Base-by-base conservation (phyloP, 2,113 vertebrate genomes). In the Maccullochella peelii region DNA sequence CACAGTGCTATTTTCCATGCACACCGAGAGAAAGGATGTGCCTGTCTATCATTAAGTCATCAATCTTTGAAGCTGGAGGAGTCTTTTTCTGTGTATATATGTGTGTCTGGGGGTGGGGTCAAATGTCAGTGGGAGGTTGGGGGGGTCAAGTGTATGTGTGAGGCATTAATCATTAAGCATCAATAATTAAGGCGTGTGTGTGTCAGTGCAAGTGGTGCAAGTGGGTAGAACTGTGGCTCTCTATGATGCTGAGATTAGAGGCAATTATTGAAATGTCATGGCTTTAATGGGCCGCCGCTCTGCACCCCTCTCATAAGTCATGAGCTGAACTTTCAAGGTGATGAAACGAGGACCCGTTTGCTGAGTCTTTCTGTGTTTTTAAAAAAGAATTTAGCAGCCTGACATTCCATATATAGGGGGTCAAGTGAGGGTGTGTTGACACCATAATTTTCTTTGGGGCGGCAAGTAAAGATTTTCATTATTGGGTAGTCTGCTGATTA, bases 251-350 rank as follows among this genome's bases (percentile, higher is more conserved):
- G 85, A 83, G 86, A 93, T 92, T 90, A 90, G 80, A 92, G 87
- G 90, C 89, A 92, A 89, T 93, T 92, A 91, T 90, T 90, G 69
- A 91, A 94, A 93, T 93, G 91, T 90, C 89, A 93, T 61, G 81
- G 83, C 87, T 90, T 91, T 91, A 90, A 93, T 91, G 74, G 85
- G 82, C 83, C 33, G 25, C 58, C 10, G 67, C 83, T 88, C 80
- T 40, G 63, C 77, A 27, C 55, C 62, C 38, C 36, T 23, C 71
- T 83, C 70, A 65, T 85, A 88, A 88, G 80, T 84, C 86, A 83
- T 20, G 42, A 78, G 50, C 61, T 83, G 74, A 86, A 85, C 88
- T 86, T 91, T 93, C 59, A 91, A 79, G 74, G 79, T 75, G 74
- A 84, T 55, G 85, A 79, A 76, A 83, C 63, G 20, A 61, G 52